Conservation (phyloP, 1,140 invertebrate species). For the Vollenhovia emeryi region DNA sequence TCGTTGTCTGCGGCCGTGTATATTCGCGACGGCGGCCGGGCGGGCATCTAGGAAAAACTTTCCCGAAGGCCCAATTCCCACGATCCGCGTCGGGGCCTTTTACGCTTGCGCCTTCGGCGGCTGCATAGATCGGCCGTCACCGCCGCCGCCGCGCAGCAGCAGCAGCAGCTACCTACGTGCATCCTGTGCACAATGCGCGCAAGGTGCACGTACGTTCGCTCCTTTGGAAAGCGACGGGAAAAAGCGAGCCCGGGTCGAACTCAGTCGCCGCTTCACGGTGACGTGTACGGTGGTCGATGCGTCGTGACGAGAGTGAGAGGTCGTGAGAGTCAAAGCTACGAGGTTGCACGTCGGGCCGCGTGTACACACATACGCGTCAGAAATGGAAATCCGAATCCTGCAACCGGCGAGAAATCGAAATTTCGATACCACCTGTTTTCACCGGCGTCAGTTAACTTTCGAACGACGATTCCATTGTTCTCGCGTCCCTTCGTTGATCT, state of each 20-base stretch:
- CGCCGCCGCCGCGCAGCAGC: background rate
- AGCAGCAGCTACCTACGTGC: conserved; percentile 31
- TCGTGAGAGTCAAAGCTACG: conserved; percentile 39
- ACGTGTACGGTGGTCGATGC: conserved; percentile 16
- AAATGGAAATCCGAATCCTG: conserved; percentile 3
- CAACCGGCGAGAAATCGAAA: background rate
- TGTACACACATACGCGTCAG: background rate
- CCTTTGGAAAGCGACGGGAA: conserved; percentile 50
- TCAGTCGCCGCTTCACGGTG: background rate
- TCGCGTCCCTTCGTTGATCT: background rate
- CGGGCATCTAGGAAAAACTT: conserved; percentile 63
- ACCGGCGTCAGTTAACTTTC: background rate
- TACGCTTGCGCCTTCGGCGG: conserved; percentile 27
- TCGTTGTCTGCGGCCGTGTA: background rate
- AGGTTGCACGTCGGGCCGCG: conserved; percentile 2
- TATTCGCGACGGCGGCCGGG: background rate
- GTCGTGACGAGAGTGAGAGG: conserved; percentile 48
- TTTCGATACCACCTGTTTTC: background rate
- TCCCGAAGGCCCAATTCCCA: conserved; percentile 74
- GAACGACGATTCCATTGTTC: background rate
- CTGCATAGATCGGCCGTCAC: background rate
- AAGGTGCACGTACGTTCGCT: conserved; percentile 24
- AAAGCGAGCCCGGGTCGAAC: conserved; percentile 14
- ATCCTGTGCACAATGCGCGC: conserved; percentile 62
- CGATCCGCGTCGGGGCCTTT: conserved; percentile 55